These are phyloP conservation scores for Penaeus japonicus DNA, from an alignment of 1,140 invertebrate species.

Conservation along the genomic window DNA sequence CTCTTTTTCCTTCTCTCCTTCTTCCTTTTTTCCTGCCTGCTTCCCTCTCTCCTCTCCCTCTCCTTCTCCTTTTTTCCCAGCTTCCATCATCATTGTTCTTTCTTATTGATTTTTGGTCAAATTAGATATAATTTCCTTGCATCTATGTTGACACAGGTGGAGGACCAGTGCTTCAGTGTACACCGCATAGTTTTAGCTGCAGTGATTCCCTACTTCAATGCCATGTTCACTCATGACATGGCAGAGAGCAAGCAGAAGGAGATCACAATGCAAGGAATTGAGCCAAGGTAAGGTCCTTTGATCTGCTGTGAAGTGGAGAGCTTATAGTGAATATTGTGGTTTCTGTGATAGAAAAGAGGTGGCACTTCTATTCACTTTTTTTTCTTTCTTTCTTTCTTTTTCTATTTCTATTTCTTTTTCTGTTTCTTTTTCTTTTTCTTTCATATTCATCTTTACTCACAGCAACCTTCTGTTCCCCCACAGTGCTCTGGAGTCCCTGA, in stretches of 20 bases:
- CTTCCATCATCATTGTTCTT: too few relatives aligned
- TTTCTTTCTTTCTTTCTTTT: background rate
- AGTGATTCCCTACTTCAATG: conserved; percentile 90
- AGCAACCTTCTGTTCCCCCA: conserved; percentile 57
- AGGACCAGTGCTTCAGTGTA: conserved; percentile 80
- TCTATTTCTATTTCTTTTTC: background rate
- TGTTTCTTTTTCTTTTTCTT: background rate
- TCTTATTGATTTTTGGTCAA: conserved; percentile 57
- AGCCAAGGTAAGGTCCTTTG: conserved; percentile 71
- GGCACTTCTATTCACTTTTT: background rate
- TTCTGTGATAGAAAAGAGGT: background rate
- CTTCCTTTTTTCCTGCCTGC: too few relatives aligned
- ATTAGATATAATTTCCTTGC: conserved; percentile 32
- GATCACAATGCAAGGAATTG: conserved; percentile 83
- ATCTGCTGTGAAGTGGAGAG: background rate
- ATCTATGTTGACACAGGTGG: conserved; percentile 71
- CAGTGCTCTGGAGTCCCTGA: conserved; percentile 82
- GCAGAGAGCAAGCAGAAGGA: conserved; percentile 83
- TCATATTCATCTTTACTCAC: background rate
- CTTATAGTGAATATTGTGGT: background rate
- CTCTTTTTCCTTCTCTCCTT: too few relatives aligned
- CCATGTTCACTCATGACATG: conserved; percentile 92
- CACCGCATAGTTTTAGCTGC: conserved; percentile 86
- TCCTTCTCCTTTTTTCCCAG: too few relatives aligned
- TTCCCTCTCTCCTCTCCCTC: too few relatives aligned